phyloP scores from a whole-genome alignment of 2,797 vertebrate species.

The Diplodus sargus region DNA sequence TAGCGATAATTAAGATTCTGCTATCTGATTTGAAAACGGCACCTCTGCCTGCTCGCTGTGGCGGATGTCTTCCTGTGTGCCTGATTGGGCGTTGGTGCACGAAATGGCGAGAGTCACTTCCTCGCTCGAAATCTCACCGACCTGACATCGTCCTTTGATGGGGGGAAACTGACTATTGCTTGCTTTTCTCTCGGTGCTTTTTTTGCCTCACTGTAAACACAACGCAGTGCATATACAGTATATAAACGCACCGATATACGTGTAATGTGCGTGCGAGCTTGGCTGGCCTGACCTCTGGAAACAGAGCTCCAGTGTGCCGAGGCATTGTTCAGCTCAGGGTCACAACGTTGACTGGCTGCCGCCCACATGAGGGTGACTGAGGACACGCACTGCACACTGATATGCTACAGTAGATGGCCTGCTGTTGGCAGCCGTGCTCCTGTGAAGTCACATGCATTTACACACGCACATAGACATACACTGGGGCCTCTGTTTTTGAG shows the following conservation, averaged over 20 bases:
- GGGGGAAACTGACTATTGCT: neutral
- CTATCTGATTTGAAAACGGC: constrained; percentile 10
- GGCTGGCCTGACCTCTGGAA: neutral
- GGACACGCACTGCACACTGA: constrained; percentile 52
- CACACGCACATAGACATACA: constrained; percentile 40
- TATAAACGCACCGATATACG: neutral
- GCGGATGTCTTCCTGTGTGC: neutral
- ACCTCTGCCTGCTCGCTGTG: neutral
- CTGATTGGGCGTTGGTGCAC: too few relatives aligned
- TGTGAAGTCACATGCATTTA: constrained; percentile 44
- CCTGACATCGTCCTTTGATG: neutral
- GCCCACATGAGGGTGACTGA: constrained; percentile 51
- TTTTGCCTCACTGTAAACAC: neutral
- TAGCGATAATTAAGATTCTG: neutral
- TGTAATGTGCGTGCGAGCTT: neutral
- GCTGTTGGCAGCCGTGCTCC: constrained; percentile 52
- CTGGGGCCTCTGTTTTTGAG: constrained; percentile 60
- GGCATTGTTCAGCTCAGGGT: constrained; percentile 43
- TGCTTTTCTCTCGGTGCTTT: neutral
- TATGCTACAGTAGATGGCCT: constrained; percentile 45
- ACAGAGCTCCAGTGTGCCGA: constrained; percentile 37
- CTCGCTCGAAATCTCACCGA: neutral
- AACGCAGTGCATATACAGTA: neutral
- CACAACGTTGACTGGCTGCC: constrained; percentile 14
- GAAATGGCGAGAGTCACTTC: too few relatives aligned